Evolutionary conservation across 2,797 vertebrate genomes (phyloP).

Genomic region (Taenioides sp.): DNA sequence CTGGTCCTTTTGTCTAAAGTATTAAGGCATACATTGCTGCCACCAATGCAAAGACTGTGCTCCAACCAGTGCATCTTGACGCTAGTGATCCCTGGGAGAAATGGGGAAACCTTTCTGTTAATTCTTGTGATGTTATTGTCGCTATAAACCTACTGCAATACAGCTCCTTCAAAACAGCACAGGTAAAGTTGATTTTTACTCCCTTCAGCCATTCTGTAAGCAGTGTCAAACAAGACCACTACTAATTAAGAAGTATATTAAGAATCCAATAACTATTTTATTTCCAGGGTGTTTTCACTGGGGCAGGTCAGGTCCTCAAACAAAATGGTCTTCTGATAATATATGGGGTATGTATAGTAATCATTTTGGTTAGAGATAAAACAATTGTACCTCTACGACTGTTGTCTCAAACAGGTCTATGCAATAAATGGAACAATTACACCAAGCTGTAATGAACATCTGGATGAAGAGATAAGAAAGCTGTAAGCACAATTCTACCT

Average conservation of each 20-base stretch:
- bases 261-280: not conserved
- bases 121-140: conserved; percentile 71
- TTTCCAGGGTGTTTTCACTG: conserved; percentile 71
- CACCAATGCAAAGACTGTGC: conserved; percentile 68
- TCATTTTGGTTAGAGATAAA: not conserved
- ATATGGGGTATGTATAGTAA: conserved; percentile 68
- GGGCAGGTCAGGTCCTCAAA: conserved; percentile 72
- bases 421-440: conserved; percentile 75
- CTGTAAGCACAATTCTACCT: conserved; percentile 46
- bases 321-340: conserved; percentile 73
- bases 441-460: conserved; percentile 68
- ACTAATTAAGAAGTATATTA: too few relatives aligned
- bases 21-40: conserved; percentile 75
- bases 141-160: conserved; percentile 78
- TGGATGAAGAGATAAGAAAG: conserved; percentile 68
- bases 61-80: conserved; percentile 73
- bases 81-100: conserved; percentile 72
- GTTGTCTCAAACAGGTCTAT: conserved; percentile 57
- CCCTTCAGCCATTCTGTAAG: not conserved
- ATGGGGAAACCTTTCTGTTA: conserved; percentile 67
- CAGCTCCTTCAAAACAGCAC: conserved; percentile 71
- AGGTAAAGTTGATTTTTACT: conserved; percentile 46
- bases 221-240: not conserved
- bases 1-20: conserved; percentile 38
- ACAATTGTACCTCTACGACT: not conserved